Evolutionary conservation across 1,140 invertebrate genomes (phyloP).

Genomic region (Zophobas morio): DNA sequence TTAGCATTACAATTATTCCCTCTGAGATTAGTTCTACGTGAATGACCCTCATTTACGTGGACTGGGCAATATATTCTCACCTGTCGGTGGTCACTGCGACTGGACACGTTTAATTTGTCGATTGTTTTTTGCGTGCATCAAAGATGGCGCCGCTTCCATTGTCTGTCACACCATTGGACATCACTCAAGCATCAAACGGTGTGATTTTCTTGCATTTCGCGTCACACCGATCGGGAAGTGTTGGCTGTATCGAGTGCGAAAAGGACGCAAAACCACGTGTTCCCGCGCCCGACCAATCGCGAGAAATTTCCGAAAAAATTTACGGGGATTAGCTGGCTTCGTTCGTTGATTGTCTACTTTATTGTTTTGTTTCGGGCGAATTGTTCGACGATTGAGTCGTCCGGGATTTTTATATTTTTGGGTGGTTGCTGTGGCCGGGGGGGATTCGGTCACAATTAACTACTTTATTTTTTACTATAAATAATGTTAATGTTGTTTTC

Average conservation of each 20-base stretch:
- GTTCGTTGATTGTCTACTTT: neutral
- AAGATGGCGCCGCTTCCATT: constrained; percentile 59
- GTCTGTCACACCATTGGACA: constrained; percentile 59
- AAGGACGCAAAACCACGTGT: constrained; percentile 12
- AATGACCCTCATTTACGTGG: constrained; percentile 49
- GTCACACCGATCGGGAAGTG: constrained; percentile 12
- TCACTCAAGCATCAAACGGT: constrained; percentile 55
- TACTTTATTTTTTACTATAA: constrained; percentile 37
- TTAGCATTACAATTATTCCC: constrained; percentile 47
- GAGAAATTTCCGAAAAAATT: neutral
- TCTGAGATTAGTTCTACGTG: constrained; percentile 56
- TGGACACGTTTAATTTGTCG: constrained; percentile 61
- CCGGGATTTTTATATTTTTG: constrained; percentile 1
- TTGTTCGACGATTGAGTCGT: constrained; percentile 13
- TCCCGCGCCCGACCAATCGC: neutral
- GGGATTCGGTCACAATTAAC: constrained; percentile 13
- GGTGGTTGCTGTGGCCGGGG: neutral
- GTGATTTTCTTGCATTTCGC: constrained; percentile 32
- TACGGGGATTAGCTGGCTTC: neutral
- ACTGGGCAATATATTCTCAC: constrained; percentile 59
- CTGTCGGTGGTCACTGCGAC: constrained; percentile 58
- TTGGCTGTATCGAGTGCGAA: neutral
- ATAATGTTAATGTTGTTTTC: constrained; percentile 35
- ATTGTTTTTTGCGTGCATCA: constrained; percentile 58
- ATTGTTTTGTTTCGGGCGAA: neutral